Evolutionary conservation across 2,888 invertebrate genomes (phyloP).

Genomic region (Campoplex capitator): DNA sequence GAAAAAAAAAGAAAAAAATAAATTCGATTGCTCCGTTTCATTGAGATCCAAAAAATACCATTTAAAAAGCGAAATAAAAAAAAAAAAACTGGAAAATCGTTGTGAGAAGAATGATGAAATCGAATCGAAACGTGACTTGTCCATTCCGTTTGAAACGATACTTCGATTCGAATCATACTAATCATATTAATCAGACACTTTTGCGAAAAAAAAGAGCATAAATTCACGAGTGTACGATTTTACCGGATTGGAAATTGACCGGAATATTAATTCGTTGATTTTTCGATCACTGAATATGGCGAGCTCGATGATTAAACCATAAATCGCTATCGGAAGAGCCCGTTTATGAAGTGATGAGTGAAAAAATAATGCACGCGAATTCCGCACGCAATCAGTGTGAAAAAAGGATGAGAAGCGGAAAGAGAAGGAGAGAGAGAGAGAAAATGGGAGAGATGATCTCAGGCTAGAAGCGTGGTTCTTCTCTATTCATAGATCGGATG

Average conservation of each 20-base stretch:
- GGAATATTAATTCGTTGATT: not conserved
- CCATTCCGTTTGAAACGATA: no score
- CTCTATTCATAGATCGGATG: conserved; percentile 44
- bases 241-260: not conserved
- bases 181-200: no score
- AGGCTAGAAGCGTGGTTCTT: conserved; percentile 1
- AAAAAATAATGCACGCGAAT: not conserved
- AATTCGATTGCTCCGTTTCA: no score
- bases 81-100: no score
- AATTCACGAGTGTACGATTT: not conserved
- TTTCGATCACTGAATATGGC: not conserved
- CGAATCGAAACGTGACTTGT: no score
- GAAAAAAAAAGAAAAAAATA: no score
- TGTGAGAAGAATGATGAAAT: no score
- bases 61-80: no score
- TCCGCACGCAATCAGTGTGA: not conserved
- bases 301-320: not conserved
- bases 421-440: not conserved
- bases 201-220: no score
- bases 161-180: no score
- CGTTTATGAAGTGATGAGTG: not conserved
- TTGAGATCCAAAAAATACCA: no score
- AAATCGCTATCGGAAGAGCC: not conserved
- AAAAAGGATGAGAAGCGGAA: not conserved
- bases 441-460: not conserved